phyloP scores from a whole-genome alignment of 1,140 invertebrate species.

The Formica selysi region DNA sequence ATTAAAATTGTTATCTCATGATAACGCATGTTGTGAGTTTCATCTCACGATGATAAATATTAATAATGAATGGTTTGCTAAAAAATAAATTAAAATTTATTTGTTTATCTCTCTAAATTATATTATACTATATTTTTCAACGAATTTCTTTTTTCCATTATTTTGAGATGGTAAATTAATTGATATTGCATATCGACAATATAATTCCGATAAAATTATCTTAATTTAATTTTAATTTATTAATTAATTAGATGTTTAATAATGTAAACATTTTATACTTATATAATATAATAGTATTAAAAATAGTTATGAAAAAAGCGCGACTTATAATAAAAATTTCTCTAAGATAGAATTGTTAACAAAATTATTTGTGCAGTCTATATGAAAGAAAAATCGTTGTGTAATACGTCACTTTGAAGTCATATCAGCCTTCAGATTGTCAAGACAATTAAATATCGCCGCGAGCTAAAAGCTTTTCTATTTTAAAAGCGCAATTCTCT shows the following conservation, averaged over 20 bases:
- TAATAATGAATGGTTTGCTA: neutral
- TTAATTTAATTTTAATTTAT: neutral
- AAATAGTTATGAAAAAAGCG: neutral
- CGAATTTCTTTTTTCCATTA: neutral
- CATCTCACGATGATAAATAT: neutral
- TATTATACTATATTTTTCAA: neutral
- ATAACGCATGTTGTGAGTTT: neutral
- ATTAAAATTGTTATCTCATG: neutral
- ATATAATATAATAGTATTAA: no score
- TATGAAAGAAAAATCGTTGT: neutral
- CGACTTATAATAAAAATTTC: neutral
- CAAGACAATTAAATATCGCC: constrained; percentile 10
- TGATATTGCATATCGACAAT: neutral
- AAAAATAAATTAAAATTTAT: neutral
- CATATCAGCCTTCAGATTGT: neutral
- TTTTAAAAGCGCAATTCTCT: neutral
- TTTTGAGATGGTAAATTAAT: neutral
- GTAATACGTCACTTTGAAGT: neutral
- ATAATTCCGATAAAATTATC: neutral
- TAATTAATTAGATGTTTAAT: constrained; percentile 2
- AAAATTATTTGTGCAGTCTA: neutral
- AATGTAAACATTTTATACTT: no score
- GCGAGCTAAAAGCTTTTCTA: constrained; percentile 1
- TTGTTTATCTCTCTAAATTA: no score
- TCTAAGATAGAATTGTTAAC: neutral